Conservation (phyloP, 2,113 vertebrate genomes). For the Archocentrus centrarchus region DNA sequence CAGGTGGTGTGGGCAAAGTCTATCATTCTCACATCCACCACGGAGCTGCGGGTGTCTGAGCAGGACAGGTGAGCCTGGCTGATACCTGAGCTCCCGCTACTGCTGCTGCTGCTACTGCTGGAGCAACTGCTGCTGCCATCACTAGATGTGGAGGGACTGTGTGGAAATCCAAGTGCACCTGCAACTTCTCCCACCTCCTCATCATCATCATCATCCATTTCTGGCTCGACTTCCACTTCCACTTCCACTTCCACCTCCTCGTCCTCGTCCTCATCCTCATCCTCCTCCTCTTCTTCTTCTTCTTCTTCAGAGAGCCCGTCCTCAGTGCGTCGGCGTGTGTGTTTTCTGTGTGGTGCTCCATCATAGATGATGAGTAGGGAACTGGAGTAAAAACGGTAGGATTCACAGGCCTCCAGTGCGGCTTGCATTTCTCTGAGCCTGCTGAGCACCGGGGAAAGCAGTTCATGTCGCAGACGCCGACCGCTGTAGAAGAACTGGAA, state of each 20-base stretch:
- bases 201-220: slow-evolving; percentile 83
- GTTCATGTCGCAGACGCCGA: slow-evolving; percentile 87
- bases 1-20: slow-evolving; percentile 99
- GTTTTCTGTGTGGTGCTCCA: slow-evolving; percentile 85
- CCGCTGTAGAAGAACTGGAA: slow-evolving; percentile 97
- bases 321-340: slow-evolving; percentile 76
- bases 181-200: slow-evolving; percentile 53
- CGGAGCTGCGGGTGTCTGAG: slow-evolving; percentile 79
- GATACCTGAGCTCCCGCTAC: slow-evolving; percentile 29
- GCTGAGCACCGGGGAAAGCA: slow-evolving; percentile 90
- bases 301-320: slow-evolving; percentile 83
- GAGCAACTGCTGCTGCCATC: slow-evolving; percentile 41
- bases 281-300: slow-evolving; percentile 82
- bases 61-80: slow-evolving; percentile 35
- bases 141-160: slow-evolving; percentile 42
- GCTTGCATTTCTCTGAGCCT: slow-evolving; percentile 91
- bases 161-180: slow-evolving; percentile 64
- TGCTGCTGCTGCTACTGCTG: slow-evolving; percentile 20
- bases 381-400: slow-evolving; percentile 97
- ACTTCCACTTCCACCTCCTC: slow-evolving; percentile 74
- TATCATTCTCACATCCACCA: slow-evolving; percentile 94
- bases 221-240: slow-evolving; percentile 43
- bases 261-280: slow-evolving; percentile 77
- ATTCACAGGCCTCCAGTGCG: slow-evolving; percentile 92
- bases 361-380: slow-evolving; percentile 97